Evolutionary conservation across 2,797 vertebrate species (phyloP).

Genomic region (Prunella strophiata): DNA sequence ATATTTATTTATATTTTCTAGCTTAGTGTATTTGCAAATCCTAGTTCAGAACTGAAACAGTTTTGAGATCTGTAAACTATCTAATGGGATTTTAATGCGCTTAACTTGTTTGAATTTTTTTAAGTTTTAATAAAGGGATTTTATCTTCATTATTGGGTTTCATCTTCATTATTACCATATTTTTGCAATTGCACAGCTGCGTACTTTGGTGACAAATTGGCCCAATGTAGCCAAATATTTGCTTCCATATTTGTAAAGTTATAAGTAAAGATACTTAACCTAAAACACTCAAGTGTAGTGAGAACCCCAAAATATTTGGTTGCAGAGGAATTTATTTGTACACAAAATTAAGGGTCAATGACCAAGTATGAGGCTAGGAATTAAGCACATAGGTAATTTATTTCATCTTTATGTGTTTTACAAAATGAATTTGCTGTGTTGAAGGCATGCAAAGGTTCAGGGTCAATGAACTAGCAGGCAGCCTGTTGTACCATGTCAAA

Average conservation of each 20-base stretch:
- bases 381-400: not conserved
- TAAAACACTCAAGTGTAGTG: not conserved
- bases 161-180: not conserved
- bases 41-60: not conserved
- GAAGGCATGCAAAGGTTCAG: not conserved
- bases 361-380: not conserved
- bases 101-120: not conserved
- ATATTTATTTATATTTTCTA: not conserved
- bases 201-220: not conserved
- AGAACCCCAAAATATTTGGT: not conserved
- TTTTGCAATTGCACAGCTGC: not conserved
- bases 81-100: not conserved
- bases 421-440: not conserved
- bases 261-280: not conserved
- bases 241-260: not conserved
- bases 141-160: not conserved
- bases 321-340: not conserved
- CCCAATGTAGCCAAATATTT: not conserved
- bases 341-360: not conserved
- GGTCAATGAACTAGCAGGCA: not conserved
- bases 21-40: not conserved
- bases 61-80: not conserved
- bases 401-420: not conserved
- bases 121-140: not conserved
- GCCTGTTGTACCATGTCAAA: not conserved